Base-by-base conservation (phyloP, 2,113 vertebrate genomes). In the Mastomys natalensis region DNA sequence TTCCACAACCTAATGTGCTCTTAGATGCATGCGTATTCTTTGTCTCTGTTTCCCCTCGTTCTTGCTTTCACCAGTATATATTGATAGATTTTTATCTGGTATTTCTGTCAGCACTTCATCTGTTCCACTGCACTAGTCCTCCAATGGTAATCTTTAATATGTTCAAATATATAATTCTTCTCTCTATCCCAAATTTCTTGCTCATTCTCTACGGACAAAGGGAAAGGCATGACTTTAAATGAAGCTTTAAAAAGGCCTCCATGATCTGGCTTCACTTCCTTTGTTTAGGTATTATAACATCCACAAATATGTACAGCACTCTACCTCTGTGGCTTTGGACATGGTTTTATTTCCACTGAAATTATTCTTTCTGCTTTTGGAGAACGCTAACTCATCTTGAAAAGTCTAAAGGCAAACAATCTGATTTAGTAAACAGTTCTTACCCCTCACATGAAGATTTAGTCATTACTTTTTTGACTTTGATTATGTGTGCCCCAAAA, bases 351-450 rank as follows among this genome's bases (percentile, higher is more conserved):
- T 90, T 94, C 37, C 68, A 66, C 45, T 22, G 87, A 84, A 80
- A 91, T 87, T 73, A 5, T 21, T 34, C 89, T 72, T 15, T 85
- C 66, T 84, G 55, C 40, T 26, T 60, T 86, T 87, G 40, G 3
- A 53, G 9, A 89, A 86, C 37, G 82, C 45, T 53, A 88, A 43
- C 11, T 60, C 66, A 68, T 78, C 2, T 53, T 91, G 77, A 60
- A 89, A 97, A 92, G 70, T 6, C 22, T 24, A 95, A n/a, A 29
- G 40, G 87, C 92, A 84, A 48, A 64, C 62, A 76, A 21, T 11
- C 22, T 85, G 16, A 11, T 55, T 66, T 88, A 19, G 1, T 8
- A 93, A 93, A 70, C 2, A 40, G 62, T 94, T 92, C 29, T 62
- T 64, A 94, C 70, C 15, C 31, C 15, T 16, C 48, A 34, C 2